Evolutionary conservation across 2,888 invertebrate genomes (phyloP), one percentile per base, ranked within the genome.

Genomic region (Neoascia interrupta): DNA sequence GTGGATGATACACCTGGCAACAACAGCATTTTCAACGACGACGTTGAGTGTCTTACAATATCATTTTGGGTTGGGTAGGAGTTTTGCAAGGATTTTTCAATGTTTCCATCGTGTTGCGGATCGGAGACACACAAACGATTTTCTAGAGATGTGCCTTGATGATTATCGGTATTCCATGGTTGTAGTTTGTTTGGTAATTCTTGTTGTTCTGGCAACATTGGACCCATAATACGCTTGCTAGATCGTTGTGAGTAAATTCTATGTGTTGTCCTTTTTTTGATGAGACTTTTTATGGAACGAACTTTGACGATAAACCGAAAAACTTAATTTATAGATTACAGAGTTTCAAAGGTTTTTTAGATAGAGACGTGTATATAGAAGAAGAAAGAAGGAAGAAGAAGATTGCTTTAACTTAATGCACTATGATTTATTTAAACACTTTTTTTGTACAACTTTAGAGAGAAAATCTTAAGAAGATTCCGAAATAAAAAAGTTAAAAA

Each of bases 181-280:
- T 76, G 66, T 8, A 68, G 61, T 72, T 28, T 34, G 36, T 54
- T 64, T 19, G 69, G 76, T 45, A 76, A 43, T 70, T 81, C 66
- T 36, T 76, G 81, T 53, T 74, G 70, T 47, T 81, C 58, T 66
- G 64, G 72, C 76, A 84, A 82, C 82, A 82, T 83, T 83, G 83
- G 84, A 83, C 82, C 84, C 83, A 84, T 84, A 81, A 75, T 83
- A 82, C 54, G 49, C 76, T 75, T 79, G 53, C 47, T 69, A 51
- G 81, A 79, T 82, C 81, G 81, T 82, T 81, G 63, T 73, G 58
- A 37, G 63, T 49, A 23, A 43, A 2, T 19, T 43, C 15, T 31
- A 31, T 18, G 6, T n/a, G 6, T 34, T 11, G 8, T 53, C 23
- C 5, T n/a, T 21, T 19, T 11, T 21, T 28, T 26, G n/a, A n/a